Percentiles rank a stretch among this genome's conserved stretches.
phyloP scores from a whole-genome alignment of 2,888 invertebrate species.

The Charanyca ferruginea region DNA sequence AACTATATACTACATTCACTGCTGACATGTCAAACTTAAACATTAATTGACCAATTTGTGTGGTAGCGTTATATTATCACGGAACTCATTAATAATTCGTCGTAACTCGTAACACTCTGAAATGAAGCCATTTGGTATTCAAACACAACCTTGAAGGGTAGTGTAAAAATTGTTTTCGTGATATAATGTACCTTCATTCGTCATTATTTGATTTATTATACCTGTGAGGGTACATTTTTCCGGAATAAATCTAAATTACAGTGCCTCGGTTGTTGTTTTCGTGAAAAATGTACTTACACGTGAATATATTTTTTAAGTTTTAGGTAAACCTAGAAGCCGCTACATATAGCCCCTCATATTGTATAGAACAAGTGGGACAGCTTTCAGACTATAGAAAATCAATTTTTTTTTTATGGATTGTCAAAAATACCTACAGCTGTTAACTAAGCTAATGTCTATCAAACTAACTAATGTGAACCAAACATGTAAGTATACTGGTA shows the following conservation, averaged over 20 bases:
- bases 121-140: conserved; percentile 26
- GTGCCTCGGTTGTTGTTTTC: not conserved
- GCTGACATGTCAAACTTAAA: not conserved
- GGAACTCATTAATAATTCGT: conserved; percentile 12
- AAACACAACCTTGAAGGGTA: conserved; percentile 8
- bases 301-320: too few relatives aligned
- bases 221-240: not conserved
- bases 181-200: not conserved
- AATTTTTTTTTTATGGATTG: too few relatives aligned
- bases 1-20: too few relatives aligned
- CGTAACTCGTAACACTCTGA: not conserved
- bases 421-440: too few relatives aligned
- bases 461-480: too few relatives aligned
- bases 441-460: too few relatives aligned
- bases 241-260: not conserved
- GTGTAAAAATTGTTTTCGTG: not conserved
- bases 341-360: too few relatives aligned
- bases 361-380: too few relatives aligned
- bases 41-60: conserved; percentile 12
- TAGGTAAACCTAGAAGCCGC: too few relatives aligned
- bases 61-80: conserved; percentile 14
- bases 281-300: not conserved
- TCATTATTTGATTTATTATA: conserved; percentile 33
- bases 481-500: too few relatives aligned
- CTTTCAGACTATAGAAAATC: too few relatives aligned